Conservation (phyloP, 1,140 invertebrate genomes). For the Drosophila bocqueti region DNA sequence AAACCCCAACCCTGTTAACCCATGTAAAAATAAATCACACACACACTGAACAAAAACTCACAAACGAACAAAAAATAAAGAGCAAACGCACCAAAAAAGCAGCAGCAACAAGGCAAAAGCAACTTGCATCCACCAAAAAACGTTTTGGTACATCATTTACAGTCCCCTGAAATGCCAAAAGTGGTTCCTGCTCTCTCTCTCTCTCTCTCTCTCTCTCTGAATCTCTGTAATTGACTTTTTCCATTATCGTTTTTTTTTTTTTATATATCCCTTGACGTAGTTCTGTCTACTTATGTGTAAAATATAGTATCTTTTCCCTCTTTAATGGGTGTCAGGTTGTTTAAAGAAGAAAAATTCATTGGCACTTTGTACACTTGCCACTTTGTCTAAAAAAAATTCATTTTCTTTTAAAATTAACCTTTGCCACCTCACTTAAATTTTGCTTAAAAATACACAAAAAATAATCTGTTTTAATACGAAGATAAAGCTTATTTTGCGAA, state of each 20-base stretch:
- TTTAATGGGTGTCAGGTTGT: background rate
- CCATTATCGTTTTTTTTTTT: background rate
- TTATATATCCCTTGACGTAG: slow-evolving; percentile 8
- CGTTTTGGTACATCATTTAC: background rate
- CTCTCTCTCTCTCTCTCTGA: background rate
- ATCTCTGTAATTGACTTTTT: background rate
- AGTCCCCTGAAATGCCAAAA: background rate
- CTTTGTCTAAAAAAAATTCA: background rate
- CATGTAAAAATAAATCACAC: slow-evolving; percentile 25
- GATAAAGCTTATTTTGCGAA: background rate
- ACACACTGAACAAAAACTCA: slow-evolving; percentile 11
- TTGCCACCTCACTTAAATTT: background rate
- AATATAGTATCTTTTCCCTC: background rate
- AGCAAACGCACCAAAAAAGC: slow-evolving; percentile 2
- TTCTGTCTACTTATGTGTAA: background rate
- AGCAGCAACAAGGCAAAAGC: slow-evolving; percentile 30
- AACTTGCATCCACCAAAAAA: slow-evolving; percentile 13
- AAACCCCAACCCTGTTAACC: slow-evolving; percentile 21
- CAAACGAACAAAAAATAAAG: background rate
- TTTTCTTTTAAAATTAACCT: background rate
- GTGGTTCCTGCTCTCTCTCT: background rate
- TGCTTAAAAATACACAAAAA: no score
- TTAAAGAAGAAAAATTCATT: background rate
- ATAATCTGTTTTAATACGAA: background rate
- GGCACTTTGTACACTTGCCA: background rate